phyloP scores from a whole-genome alignment of 2,797 vertebrate species.

The Argya squamiceps region DNA sequence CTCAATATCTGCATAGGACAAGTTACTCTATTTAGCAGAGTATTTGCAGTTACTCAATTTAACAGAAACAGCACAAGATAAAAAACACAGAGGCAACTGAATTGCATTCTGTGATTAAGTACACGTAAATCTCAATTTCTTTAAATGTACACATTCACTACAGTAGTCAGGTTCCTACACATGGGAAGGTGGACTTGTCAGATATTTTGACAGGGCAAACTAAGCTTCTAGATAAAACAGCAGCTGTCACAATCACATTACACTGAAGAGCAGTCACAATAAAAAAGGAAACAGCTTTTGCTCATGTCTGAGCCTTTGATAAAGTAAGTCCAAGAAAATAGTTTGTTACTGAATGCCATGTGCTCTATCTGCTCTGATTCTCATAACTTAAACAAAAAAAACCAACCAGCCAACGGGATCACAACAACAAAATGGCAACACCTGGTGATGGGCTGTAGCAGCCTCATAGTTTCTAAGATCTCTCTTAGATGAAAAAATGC shows the following conservation, averaged over 20 bases:
- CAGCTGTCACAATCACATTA: not conserved
- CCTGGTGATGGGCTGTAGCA: not conserved
- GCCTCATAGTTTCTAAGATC: not conserved
- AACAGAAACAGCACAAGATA: not conserved
- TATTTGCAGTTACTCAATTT: not conserved
- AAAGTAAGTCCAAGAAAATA: not conserved
- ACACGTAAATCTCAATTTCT: not conserved
- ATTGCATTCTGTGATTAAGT: not conserved
- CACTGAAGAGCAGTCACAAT: not conserved
- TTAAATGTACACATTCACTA: not conserved
- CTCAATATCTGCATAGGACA: not conserved
- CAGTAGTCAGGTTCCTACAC: not conserved
- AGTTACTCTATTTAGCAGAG: not conserved
- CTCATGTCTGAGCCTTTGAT: not conserved
- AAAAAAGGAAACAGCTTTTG: not conserved
- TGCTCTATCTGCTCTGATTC: not conserved
- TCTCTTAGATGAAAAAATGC: not conserved
- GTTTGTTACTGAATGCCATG: not conserved
- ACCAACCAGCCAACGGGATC: rapidly evolving
- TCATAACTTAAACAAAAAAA: not conserved
- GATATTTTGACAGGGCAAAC: not conserved
- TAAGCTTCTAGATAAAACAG: not conserved
- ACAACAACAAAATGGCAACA: not conserved
- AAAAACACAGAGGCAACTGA: not conserved
- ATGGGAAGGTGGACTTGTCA: not conserved